These are phyloP conservation scores for Pangasius macronema DNA, from an alignment of 2,797 vertebrate genomes.

Conservation along the genomic window DNA sequence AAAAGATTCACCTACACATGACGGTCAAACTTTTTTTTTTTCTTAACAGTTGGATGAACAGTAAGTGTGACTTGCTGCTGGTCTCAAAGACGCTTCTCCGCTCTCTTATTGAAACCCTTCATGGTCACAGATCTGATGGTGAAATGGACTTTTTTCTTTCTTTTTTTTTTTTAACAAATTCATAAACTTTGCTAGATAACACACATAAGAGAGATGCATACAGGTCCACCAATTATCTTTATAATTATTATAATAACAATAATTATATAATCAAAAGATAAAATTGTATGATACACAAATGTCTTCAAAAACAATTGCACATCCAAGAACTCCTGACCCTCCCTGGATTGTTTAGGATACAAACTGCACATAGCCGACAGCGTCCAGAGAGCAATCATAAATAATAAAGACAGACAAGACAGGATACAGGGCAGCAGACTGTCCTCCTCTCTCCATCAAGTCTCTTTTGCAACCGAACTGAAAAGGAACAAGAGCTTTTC, in stretches of 20 bases:
- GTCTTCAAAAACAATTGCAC: slow-evolving; percentile 75
- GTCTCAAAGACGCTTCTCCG: slow-evolving; percentile 47
- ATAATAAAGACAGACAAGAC: slow-evolving; percentile 60
- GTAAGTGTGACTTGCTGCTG: slow-evolving; percentile 52
- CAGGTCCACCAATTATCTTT: slow-evolving; percentile 71
- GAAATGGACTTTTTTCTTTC: slow-evolving; percentile 32
- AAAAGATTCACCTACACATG: slow-evolving; percentile 61
- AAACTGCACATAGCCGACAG: slow-evolving; percentile 68
- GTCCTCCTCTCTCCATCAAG: slow-evolving; percentile 44
- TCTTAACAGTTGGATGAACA: slow-evolving; percentile 57
- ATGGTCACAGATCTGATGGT: slow-evolving; percentile 51
- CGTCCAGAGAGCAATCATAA: slow-evolving; percentile 56
- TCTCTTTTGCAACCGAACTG: slow-evolving; percentile 40
- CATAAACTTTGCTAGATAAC: slow-evolving; percentile 68
- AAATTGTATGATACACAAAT: slow-evolving; percentile 74
- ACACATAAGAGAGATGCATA: slow-evolving; percentile 66
- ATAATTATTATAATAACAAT: slow-evolving; percentile 77
- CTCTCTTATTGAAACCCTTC: slow-evolving; percentile 37
- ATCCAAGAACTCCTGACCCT: slow-evolving; percentile 62
- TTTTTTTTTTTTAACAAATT: slow-evolving; percentile 51
- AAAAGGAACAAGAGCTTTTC: slow-evolving; percentile 46
- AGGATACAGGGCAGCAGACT: slow-evolving; percentile 48
- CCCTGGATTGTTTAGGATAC: slow-evolving; percentile 58
- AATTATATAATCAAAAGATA: slow-evolving; percentile 73
- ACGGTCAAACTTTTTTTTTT: slow-evolving; percentile 51